These are phyloP conservation scores for Corythornis cristatus DNA, from an alignment of 2,113 vertebrate species.

Conservation along the genomic window DNA sequence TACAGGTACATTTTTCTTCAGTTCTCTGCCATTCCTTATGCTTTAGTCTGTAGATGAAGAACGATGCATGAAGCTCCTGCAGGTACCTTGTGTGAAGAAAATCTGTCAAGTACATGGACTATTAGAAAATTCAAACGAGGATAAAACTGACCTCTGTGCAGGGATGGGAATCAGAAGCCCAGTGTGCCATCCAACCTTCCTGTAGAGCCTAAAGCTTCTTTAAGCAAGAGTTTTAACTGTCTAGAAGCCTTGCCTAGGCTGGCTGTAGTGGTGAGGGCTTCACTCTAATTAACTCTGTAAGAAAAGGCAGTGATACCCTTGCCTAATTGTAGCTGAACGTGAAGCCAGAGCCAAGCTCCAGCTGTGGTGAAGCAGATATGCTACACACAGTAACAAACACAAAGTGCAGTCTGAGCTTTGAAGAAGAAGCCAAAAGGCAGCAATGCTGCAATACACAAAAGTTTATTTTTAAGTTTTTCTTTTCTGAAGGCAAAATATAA, in stretches of 20 bases:
- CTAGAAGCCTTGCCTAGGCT: not conserved
- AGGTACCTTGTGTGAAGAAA: not conserved
- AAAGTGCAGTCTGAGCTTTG: not conserved
- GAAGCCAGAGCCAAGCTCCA: not conserved
- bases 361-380: not conserved
- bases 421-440: slow-evolving; percentile 34
- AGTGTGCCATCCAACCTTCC: not conserved
- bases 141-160: not conserved
- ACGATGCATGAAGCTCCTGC: not conserved
- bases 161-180: not conserved
- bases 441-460: slow-evolving; percentile 91
- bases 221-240: not conserved
- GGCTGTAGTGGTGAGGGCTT: not conserved
- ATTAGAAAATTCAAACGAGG: not conserved
- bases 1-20: not conserved
- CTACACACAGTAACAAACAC: not conserved
- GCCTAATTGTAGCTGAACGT: not conserved
- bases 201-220: not conserved
- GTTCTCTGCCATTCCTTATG: not conserved
- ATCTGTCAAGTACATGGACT: not conserved
- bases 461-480: slow-evolving; percentile 87
- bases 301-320: not conserved
- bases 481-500: slow-evolving; percentile 89
- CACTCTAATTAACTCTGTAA: fast-evolving
- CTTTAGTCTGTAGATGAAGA: not conserved